Evolutionary conservation across 2,888 invertebrate species (phyloP).

Genomic region (Papilio elwesi): DNA sequence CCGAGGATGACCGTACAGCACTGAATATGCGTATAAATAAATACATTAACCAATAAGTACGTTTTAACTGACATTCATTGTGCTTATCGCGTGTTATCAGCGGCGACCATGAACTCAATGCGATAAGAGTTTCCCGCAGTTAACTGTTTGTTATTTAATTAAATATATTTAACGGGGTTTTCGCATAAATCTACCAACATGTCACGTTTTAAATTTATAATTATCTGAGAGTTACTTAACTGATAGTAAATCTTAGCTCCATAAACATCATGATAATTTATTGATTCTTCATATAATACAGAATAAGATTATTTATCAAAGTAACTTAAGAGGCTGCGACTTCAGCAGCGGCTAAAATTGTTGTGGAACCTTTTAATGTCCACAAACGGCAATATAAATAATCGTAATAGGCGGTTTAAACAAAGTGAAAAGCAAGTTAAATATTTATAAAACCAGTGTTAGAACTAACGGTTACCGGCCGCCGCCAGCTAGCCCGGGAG

Average conservation of each 20-base stretch:
- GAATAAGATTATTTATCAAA: too few relatives aligned
- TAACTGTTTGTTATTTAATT: not conserved
- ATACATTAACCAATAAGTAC: conserved; percentile 6
- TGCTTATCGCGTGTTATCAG: conserved; percentile 11
- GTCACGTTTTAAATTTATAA: not conserved
- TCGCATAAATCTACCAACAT: not conserved
- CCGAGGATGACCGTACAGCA: not conserved
- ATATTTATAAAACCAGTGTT: conserved; percentile 3
- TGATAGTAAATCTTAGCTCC: too few relatives aligned
- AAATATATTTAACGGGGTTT: not conserved
- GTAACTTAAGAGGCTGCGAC: too few relatives aligned
- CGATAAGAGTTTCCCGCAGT: conserved; percentile 25
- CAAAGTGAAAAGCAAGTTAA: conserved; percentile 4
- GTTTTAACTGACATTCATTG: not conserved
- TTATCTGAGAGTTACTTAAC: not conserved
- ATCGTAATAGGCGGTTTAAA: not conserved
- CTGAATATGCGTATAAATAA: not conserved
- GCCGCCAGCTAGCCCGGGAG: not conserved
- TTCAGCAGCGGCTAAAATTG: too few relatives aligned
- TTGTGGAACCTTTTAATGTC: too few relatives aligned
- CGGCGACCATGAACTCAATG: conserved; percentile 20
- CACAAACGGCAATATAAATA: not conserved
- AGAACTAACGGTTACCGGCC: conserved; percentile 23
- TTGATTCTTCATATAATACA: too few relatives aligned
- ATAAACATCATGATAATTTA: too few relatives aligned